Evolutionary conservation across 2,113 vertebrate species (phyloP).

Genomic region (Myrmecophaga tridactyla): DNA sequence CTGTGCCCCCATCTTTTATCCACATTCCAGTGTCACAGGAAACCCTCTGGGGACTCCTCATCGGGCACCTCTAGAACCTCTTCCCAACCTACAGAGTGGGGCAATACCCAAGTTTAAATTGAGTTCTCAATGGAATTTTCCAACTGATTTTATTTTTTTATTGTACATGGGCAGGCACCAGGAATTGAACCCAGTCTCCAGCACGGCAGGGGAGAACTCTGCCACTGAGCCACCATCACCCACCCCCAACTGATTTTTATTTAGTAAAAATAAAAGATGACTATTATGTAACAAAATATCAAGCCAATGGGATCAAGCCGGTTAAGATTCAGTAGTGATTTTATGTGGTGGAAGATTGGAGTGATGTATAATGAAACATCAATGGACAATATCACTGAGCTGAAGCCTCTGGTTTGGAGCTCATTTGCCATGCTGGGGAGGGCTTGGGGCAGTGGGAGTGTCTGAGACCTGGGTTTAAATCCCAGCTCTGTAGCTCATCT

Average conservation of each 20-base stretch:
- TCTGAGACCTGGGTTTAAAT: not conserved
- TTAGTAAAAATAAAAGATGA: not conserved
- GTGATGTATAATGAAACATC: not conserved
- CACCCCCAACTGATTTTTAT: conserved; percentile 10
- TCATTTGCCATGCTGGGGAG: not conserved
- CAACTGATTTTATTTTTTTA: conserved; percentile 2
- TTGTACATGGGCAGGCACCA: too few relatives aligned
- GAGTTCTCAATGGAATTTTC: not conserved
- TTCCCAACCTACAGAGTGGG: not conserved
- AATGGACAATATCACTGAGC: accelerated
- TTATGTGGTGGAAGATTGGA: not conserved
- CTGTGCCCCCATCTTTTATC: not conserved
- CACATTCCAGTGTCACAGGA: not conserved
- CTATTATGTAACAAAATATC: not conserved
- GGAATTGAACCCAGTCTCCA: too few relatives aligned
- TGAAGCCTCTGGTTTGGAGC: not conserved
- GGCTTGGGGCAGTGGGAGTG: not conserved
- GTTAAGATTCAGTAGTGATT: not conserved
- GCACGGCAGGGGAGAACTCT: too few relatives aligned
- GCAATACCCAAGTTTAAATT: not conserved
- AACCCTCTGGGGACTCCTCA: not conserved
- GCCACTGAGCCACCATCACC: too few relatives aligned
- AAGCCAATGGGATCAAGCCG: not conserved
- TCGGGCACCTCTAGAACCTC: not conserved
- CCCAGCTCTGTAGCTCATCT: too few relatives aligned